A percentile compares a stretch with the other conserved stretches of the same genome.
Conservation (phyloP, 2,113 vertebrate genomes). For the Odobenus rosmarus region DNA sequence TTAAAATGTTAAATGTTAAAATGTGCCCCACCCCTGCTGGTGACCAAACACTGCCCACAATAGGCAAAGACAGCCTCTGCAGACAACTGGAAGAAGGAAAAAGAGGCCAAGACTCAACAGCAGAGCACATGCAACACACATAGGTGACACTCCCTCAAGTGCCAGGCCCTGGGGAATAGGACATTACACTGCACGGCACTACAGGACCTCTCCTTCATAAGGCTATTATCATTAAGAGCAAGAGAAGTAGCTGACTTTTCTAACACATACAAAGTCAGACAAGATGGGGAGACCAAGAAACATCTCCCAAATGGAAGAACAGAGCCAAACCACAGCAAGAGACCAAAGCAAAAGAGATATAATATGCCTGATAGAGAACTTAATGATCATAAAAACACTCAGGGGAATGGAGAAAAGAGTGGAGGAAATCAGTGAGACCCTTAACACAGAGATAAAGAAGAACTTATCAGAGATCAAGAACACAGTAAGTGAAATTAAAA, state of each 20-base stretch:
- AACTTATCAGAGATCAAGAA: not conserved
- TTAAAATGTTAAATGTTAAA: not conserved
- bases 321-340: not conserved
- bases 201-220: not conserved
- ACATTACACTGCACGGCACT: not conserved
- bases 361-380: not conserved
- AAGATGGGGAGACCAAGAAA: not conserved
- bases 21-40: not conserved
- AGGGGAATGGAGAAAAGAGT: not conserved
- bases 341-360: not conserved
- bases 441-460: not conserved
- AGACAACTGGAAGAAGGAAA: not conserved
- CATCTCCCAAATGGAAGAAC: not conserved
- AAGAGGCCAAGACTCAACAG: not conserved
- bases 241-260: not conserved
- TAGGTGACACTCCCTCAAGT: not conserved
- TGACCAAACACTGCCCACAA: not conserved
- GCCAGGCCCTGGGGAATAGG: not conserved
- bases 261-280: not conserved
- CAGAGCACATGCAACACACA: not conserved
- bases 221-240: not conserved
- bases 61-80: not conserved
- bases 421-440: not conserved
- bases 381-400: not conserved
- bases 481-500: not conserved